Conservation (phyloP, 2,888 invertebrate species). For the Dryobotodes eremita region DNA sequence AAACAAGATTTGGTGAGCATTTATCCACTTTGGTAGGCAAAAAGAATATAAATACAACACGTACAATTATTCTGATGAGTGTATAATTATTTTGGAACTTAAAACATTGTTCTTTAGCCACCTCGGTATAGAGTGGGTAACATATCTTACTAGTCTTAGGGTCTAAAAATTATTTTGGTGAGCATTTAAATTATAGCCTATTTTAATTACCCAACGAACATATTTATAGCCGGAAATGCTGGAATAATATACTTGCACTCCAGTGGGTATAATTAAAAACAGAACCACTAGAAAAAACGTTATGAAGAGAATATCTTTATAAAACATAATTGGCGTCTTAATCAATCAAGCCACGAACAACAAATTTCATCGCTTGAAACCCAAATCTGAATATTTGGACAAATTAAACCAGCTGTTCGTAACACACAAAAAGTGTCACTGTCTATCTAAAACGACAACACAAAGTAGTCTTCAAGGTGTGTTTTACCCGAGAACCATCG, state of each 20-base stretch:
- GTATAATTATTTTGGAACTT: too few species aligned
- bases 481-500: conserved; percentile 2
- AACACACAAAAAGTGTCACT: background rate
- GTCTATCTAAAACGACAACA: background rate
- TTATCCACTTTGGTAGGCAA: too few species aligned
- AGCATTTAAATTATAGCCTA: too few species aligned
- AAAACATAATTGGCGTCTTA: background rate
- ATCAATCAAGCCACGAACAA: background rate
- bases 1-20: too few species aligned
- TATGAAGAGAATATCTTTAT: too few species aligned
- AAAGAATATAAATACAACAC: too few species aligned
- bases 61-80: too few species aligned
- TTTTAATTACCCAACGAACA: conserved; percentile 40
- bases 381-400: background rate
- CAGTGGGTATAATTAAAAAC: conserved; percentile 43
- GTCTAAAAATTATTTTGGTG: too few species aligned
- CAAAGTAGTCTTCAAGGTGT: conserved; percentile 14
- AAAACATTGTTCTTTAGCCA: too few species aligned
- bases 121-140: too few species aligned
- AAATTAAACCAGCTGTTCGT: background rate
- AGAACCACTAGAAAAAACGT: conserved; percentile 16
- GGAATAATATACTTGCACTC: conserved; percentile 35
- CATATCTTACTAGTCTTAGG: too few species aligned
- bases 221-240: conserved; percentile 50
- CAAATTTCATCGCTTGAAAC: background rate